Evolutionary conservation across 2,797 vertebrate genomes (phyloP).

Genomic region (Columba guinea): DNA sequence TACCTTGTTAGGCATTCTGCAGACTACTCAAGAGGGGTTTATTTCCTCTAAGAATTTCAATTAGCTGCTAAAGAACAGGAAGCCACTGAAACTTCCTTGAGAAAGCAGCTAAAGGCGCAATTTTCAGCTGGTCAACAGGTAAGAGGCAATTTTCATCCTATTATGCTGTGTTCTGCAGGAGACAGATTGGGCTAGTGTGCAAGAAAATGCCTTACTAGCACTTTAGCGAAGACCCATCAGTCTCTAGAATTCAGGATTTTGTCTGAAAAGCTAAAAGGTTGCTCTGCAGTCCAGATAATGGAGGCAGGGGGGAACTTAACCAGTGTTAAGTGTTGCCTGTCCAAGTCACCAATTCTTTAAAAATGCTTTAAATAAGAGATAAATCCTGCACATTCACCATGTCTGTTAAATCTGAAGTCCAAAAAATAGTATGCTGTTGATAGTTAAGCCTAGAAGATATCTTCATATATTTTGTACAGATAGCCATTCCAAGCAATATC

Average conservation of each 20-base stretch:
- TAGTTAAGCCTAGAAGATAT: neutral
- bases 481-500: neutral
- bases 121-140: slow-evolving; percentile 65
- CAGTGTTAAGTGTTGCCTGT: neutral
- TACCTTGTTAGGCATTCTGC: slow-evolving; percentile 56
- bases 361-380: neutral
- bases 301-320: neutral
- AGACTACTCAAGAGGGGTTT: slow-evolving; percentile 32
- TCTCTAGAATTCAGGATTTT: slow-evolving; percentile 32
- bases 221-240: neutral
- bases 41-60: slow-evolving; percentile 67
- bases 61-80: slow-evolving; percentile 62
- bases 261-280: neutral
- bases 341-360: neutral
- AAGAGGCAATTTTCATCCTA: slow-evolving; percentile 68
- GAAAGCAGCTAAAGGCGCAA: slow-evolving; percentile 56
- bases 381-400: neutral
- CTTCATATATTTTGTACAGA: neutral
- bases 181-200: slow-evolving; percentile 46
- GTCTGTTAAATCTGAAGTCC: neutral
- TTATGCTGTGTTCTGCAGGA: slow-evolving; percentile 61
- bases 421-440: neutral
- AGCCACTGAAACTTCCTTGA: slow-evolving; percentile 50
- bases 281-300: neutral
- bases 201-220: slow-evolving; percentile 48